phyloP scores from a whole-genome alignment of 2,888 invertebrate genomes.

The Eupithecia abbreviata region DNA sequence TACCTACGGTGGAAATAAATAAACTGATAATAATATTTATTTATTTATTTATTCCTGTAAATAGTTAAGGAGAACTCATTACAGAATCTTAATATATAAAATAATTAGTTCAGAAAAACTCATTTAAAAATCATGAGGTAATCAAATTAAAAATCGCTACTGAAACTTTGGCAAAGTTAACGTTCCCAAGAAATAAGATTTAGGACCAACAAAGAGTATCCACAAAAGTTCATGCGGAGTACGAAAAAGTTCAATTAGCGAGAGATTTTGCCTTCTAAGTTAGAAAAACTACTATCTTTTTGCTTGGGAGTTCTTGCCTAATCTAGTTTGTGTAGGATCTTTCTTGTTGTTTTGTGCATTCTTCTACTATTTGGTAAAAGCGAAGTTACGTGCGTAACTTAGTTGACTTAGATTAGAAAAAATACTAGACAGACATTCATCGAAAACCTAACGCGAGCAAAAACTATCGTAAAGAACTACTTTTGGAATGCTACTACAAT shows the following conservation, averaged over 20 bases:
- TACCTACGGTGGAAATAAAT: too few species aligned
- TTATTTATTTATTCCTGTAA: too few species aligned
- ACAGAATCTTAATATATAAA: constrained; percentile 1
- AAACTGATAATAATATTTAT: too few species aligned
- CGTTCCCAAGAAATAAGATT: constrained; percentile 30
- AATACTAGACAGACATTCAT: not conserved
- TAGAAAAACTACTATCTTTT: constrained; percentile 37
- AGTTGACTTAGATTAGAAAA: not conserved
- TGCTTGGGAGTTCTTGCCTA: constrained; percentile 35
- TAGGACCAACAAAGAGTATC: constrained; percentile 31
- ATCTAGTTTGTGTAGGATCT: constrained; percentile 28
- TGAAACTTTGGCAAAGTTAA: constrained; percentile 24
- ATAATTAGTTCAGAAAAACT: constrained; percentile 6
- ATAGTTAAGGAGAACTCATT: constrained; percentile 5
- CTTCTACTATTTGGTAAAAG: not conserved
- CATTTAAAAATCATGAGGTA: constrained; percentile 31
- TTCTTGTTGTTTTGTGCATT: constrained; percentile 18
- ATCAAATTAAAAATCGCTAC: constrained; percentile 30
- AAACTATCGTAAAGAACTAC: too few species aligned
- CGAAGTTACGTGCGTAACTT: not conserved
- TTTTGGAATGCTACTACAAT: too few species aligned
- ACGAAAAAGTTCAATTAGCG: constrained; percentile 45
- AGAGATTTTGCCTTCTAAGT: constrained; percentile 44
- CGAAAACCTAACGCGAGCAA: not conserved
- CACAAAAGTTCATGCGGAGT: constrained; percentile 30